Percentiles rank a stretch among this genome's conserved stretches.
phyloP scores from a whole-genome alignment of 2,797 vertebrate genomes.

The Dermochelys coriacea region DNA sequence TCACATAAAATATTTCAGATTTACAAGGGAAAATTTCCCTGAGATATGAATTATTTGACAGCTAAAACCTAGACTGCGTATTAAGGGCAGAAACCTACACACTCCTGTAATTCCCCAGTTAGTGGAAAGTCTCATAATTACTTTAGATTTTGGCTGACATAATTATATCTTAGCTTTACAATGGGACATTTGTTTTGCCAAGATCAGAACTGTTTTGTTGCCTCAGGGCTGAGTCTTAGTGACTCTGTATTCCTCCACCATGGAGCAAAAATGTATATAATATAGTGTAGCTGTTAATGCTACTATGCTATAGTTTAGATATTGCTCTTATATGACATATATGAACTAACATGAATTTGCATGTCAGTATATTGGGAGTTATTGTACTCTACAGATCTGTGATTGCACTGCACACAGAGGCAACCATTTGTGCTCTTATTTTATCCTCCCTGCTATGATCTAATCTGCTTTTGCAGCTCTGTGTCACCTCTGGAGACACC shows the following conservation, averaged over 20 bases:
- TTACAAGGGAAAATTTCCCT: not conserved
- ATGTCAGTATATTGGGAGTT: not conserved
- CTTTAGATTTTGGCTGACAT: not conserved
- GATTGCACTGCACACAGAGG: not conserved
- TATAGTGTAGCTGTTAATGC: not conserved
- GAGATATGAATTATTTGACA: not conserved
- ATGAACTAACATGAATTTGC: not conserved
- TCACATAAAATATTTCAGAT: not conserved
- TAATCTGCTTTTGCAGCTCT: not conserved
- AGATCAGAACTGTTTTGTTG: not conserved
- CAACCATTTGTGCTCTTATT: not conserved
- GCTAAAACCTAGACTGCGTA: not conserved
- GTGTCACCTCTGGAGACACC: not conserved
- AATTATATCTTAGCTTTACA: not conserved
- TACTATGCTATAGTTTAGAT: not conserved
- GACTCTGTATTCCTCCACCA: not conserved
- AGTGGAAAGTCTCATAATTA: not conserved
- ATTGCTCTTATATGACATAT: fast-evolving
- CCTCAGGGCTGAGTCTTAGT: not conserved
- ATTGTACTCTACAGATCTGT: not conserved
- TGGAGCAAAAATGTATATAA: not conserved
- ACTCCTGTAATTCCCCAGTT: not conserved
- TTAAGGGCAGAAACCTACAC: not conserved
- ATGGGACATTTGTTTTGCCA: not conserved
- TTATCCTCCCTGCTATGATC: not conserved